Evolutionary conservation across 2,113 vertebrate genomes (phyloP).

Genomic region (Rhynchopsitta pachyrhyncha): DNA sequence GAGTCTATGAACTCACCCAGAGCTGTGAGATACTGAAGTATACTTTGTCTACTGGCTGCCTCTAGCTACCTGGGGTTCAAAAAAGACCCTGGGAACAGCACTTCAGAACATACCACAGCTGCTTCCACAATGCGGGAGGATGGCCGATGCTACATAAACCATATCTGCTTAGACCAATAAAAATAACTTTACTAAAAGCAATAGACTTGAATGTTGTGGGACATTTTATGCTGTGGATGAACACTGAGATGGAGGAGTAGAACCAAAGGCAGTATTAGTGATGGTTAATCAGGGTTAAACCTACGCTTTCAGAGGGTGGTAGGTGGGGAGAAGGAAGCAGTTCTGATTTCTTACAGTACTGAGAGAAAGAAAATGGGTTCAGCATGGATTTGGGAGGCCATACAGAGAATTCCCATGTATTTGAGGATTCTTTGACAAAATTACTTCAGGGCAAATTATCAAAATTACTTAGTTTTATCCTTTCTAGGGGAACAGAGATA

Average conservation of each 20-base stretch:
- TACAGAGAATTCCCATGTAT: not conserved
- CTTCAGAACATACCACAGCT: rapidly evolving
- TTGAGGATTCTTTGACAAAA: not conserved
- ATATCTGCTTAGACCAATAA: not conserved
- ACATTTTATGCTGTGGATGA: not conserved
- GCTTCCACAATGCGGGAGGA: too few relatives aligned
- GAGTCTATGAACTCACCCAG: not conserved
- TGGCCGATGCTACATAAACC: not conserved
- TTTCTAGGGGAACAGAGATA: not conserved
- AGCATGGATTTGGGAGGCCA: not conserved
- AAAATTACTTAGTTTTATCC: not conserved
- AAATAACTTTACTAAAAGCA: not conserved
- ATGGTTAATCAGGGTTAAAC: not conserved
- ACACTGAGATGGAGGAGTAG: not conserved
- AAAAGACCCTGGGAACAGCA: not conserved
- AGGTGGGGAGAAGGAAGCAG: rapidly evolving
- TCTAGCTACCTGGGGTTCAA: not conserved
- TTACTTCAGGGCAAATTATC: not conserved
- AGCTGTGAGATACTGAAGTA: not conserved
- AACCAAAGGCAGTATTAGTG: not conserved
- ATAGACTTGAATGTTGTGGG: not conserved
- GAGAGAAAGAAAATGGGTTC: not conserved
- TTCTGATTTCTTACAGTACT: not conserved
- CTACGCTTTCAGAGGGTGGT: not conserved
- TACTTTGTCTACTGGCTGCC: rapidly evolving